Conservation (phyloP, 30 jellyfish, hydroid and myxozoan species). For the Chrysaora quinquecirrha region DNA sequence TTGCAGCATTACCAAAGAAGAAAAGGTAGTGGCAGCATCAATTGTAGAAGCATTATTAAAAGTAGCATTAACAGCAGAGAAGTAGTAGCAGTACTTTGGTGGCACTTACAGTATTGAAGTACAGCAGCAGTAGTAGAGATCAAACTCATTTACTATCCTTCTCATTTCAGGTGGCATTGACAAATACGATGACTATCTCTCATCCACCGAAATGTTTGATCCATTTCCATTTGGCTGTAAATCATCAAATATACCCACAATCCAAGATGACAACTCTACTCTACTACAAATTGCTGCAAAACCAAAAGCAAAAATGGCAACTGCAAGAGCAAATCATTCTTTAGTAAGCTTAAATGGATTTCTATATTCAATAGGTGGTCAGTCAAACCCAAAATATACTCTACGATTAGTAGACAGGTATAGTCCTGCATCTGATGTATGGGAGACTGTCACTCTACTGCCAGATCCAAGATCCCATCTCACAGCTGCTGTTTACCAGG, state of each 20-base stretch:
- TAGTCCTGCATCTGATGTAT: conserved; percentile 54
- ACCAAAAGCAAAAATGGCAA: conserved; percentile 67
- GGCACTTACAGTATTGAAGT: neutral
- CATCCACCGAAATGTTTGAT: conserved; percentile 65
- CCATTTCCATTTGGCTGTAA: conserved; percentile 61
- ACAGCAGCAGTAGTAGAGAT: neutral
- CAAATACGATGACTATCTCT: conserved; percentile 51
- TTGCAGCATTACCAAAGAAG: too few relatives aligned
- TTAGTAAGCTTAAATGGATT: conserved; percentile 34
- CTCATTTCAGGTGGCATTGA: conserved; percentile 56
- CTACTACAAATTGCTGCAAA: conserved; percentile 15
- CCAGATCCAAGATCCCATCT: conserved; percentile 73
- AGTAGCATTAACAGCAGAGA: too few relatives aligned
- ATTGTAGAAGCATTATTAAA: too few relatives aligned
- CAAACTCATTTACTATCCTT: neutral
- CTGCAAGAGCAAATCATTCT: conserved; percentile 60
- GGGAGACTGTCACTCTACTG: conserved; percentile 65
- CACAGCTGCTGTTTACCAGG: conserved; percentile 54
- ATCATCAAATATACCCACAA: neutral
- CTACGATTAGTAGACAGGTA: conserved; percentile 64
- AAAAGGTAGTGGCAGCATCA: too few relatives aligned
- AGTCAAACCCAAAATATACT: conserved; percentile 66
- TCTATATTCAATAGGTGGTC: conserved; percentile 62
- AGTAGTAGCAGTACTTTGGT: too few relatives aligned
- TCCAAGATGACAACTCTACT: neutral